A percentile compares a stretch with the other conserved stretches of the same genome.
phyloP scores from a whole-genome alignment of 92 coral and sea anemone species.

The Porites rus region DNA sequence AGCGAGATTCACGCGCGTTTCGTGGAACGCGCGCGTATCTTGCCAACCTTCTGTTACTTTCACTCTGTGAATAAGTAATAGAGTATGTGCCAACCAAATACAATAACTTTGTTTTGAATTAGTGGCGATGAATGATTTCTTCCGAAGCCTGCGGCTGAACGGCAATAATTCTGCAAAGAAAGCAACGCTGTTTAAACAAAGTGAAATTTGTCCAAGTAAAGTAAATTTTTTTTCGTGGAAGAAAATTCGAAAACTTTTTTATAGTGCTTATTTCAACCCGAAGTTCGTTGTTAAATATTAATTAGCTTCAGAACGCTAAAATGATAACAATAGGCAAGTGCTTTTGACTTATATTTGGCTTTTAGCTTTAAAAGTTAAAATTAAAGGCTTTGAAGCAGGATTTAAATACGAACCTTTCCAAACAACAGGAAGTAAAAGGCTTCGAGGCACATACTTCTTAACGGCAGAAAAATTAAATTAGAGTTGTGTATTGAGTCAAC shows the following conservation, averaged over 20 bases:
- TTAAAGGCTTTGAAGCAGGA: not conserved
- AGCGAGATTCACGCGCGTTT: not conserved
- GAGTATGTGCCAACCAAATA: slow-evolving; percentile 28
- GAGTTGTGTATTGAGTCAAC: slow-evolving; percentile 33
- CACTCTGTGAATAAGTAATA: slow-evolving; percentile 37
- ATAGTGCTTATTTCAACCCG: slow-evolving; percentile 5
- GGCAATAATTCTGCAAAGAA: not conserved
- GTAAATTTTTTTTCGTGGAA: not conserved
- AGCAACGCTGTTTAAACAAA: not conserved
- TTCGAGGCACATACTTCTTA: not conserved
- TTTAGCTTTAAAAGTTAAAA: slow-evolving; percentile 14
- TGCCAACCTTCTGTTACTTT: slow-evolving; percentile 17
- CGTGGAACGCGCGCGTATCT: slow-evolving; percentile 38
- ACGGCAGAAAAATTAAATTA: slow-evolving; percentile 31
- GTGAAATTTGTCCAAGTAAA: not conserved
- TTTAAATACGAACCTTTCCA: not conserved
- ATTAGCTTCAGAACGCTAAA: slow-evolving; percentile 50
- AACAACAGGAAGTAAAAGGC: not conserved
- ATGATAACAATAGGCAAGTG: not conserved
- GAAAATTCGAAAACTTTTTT: not conserved
- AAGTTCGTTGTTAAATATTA: slow-evolving; percentile 45
- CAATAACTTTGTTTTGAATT: slow-evolving; percentile 43
- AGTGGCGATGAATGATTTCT: slow-evolving; percentile 12
- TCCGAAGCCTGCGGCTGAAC: not conserved
- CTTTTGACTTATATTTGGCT: not conserved